Evolutionary conservation across 2,797 vertebrate genomes (phyloP).

Genomic region (Petrocephalus sullivani): DNA sequence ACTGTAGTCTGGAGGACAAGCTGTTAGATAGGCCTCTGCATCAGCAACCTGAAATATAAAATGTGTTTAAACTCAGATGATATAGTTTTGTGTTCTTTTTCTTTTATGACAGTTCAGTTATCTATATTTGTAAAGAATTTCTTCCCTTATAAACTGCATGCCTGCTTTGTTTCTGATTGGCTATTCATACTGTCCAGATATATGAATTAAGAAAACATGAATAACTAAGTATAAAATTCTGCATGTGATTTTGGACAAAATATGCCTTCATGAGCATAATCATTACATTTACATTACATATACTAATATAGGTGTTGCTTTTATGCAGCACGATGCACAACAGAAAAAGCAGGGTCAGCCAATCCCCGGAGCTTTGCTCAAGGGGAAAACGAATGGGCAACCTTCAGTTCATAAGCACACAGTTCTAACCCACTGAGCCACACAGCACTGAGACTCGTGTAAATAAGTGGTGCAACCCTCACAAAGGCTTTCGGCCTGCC

Average conservation of each 20-base stretch:
- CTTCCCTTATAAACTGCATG: background rate
- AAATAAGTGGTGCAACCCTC: conserved; percentile 49
- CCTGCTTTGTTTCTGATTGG: background rate
- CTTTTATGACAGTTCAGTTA: background rate
- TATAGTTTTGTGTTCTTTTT: background rate
- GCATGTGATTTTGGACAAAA: background rate
- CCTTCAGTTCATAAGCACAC: background rate
- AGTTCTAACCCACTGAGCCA: background rate
- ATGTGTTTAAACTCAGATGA: background rate
- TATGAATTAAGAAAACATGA: background rate
- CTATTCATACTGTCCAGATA: background rate
- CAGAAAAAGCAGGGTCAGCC: background rate
- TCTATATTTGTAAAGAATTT: background rate
- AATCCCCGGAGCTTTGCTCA: background rate
- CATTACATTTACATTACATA: background rate
- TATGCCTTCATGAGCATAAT: background rate
- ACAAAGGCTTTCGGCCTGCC: conserved; percentile 75
- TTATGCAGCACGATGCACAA: background rate
- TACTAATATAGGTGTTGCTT: background rate
- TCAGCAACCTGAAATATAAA: conserved; percentile 76
- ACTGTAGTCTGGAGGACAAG: conserved; percentile 73
- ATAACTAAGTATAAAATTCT: background rate
- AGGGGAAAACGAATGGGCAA: background rate
- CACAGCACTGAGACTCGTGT: background rate
- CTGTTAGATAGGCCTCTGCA: conserved; percentile 80